A percentile compares a stretch with the other conserved stretches of the same genome.
These are phyloP conservation scores for Vesta saturnalis DNA, from an alignment of 2,888 invertebrate species.

Conservation along the genomic window DNA sequence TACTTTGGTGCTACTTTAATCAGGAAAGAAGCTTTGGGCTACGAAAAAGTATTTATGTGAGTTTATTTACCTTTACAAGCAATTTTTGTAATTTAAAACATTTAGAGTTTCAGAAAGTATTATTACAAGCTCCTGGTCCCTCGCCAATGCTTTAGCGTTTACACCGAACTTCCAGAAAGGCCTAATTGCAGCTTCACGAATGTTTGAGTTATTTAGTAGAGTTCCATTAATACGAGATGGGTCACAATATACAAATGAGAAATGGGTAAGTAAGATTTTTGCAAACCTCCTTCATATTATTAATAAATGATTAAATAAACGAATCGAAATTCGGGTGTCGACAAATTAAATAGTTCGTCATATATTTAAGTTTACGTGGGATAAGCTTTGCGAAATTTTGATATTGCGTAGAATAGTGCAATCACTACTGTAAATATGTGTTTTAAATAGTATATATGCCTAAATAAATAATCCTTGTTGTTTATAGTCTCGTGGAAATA, in stretches of 20 bases:
- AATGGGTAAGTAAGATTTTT: slow-evolving; percentile 54
- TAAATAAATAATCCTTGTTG: no score
- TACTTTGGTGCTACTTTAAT: slow-evolving; percentile 78
- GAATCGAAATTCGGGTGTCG: no score
- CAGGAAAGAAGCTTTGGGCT: slow-evolving; percentile 66
- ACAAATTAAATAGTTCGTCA: no score
- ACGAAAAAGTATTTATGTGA: slow-evolving; percentile 76
- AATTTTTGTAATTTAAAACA: background rate
- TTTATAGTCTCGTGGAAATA: slow-evolving; percentile 67
- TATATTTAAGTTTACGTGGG: no score
- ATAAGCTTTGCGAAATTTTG: no score
- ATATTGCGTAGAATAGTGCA: no score
- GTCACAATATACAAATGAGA: slow-evolving; percentile 45
- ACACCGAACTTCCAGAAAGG: slow-evolving; percentile 87
- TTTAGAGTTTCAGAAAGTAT: slow-evolving; percentile 76
- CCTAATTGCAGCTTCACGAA: slow-evolving; percentile 74
- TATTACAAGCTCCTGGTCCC: slow-evolving; percentile 76
- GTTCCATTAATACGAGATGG: slow-evolving; percentile 67
- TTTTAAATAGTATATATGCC: no score
- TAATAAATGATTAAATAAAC: no score
- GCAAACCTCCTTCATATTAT: background rate
- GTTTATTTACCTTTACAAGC: slow-evolving; percentile 62
- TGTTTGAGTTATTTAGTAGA: slow-evolving; percentile 71
- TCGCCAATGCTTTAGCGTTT: slow-evolving; percentile 73
- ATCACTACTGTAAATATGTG: no score